Evolutionary conservation across 2,797 vertebrate species (phyloP).

Genomic region (Coilia nasus): DNA sequence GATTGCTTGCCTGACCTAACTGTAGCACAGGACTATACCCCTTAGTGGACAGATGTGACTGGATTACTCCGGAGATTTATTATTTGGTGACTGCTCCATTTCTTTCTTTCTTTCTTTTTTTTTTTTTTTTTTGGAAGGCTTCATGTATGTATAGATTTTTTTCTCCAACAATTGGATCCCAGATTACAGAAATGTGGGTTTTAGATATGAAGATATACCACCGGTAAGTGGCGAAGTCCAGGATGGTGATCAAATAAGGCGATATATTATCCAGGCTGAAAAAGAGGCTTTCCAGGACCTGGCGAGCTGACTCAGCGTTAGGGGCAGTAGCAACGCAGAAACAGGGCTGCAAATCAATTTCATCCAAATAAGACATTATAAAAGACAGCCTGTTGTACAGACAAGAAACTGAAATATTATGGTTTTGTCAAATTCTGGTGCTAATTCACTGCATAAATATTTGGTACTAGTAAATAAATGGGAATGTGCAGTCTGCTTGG

Average conservation of each 20-base stretch:
- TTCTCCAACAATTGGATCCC: not conserved
- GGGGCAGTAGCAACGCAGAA: slow-evolving; percentile 32
- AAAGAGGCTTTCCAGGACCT: slow-evolving; percentile 46
- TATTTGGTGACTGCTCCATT: slow-evolving; percentile 36
- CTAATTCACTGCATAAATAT: slow-evolving; percentile 46
- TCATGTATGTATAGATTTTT: not conserved
- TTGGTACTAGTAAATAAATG: slow-evolving; percentile 39
- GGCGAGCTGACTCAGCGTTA: slow-evolving; percentile 59
- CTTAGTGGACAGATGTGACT: slow-evolving; percentile 34
- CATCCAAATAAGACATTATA: slow-evolving; percentile 26
- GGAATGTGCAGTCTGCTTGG: slow-evolving; percentile 4
- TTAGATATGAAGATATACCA: not conserved
- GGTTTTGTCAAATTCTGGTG: slow-evolving; percentile 40
- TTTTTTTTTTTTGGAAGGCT: not conserved
- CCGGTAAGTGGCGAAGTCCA: not conserved
- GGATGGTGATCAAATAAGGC: slow-evolving; percentile 17
- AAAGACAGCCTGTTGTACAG: slow-evolving; percentile 27
- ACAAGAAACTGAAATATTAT: slow-evolving; percentile 18
- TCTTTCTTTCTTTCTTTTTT: slow-evolving; percentile 62
- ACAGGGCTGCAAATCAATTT: slow-evolving; percentile 39
- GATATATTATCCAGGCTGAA: not conserved
- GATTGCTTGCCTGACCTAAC: slow-evolving; percentile 65
- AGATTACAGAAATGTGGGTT: not conserved
- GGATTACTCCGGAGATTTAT: slow-evolving; percentile 5
- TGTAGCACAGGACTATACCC: slow-evolving; percentile 61